Evolutionary conservation across 2,797 vertebrate species (phyloP), one percentile per base, ranked within the genome.

Genomic region (Decapterus maruadsi): DNA sequence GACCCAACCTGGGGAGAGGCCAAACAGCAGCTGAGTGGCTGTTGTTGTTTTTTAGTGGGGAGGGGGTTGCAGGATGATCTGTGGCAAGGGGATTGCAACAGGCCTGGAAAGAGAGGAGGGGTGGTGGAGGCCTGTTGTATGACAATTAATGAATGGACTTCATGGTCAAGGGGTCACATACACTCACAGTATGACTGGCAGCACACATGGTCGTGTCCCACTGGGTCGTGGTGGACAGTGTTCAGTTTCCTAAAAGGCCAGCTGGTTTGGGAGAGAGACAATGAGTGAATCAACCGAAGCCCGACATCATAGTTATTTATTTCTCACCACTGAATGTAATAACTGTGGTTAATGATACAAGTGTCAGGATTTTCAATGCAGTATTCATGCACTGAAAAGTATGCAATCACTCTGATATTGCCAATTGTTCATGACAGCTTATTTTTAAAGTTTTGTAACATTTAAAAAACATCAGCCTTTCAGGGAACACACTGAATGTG

Each of bases 21-120:
- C 89, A 93, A 88, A 84, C 67, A 89, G 90, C 95, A 92, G 93
- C 94, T 95, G 94, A 90, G 84, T 54, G 76, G 59, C 63, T 54
- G 77, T 79, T 81, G 81, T 85, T 89, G 78, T 90, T 91, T 85
- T 78, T 59, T 34, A 34, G 4, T 34, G 31, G 31, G 31, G 61
- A 3, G 26, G 26, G 26, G 26, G 26, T 1, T 26, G 26, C 26
- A 26, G 64, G 78, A 88, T 70, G 72, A 74, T 76, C 59, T 53
- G 43, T 81, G 66, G 71, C 72, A 74, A 50, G n/a, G 38, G 56
- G 67, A 78, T 61, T 48, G 71, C 63, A 54, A 70, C 80, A 86
- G 87, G 74, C 84, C 93, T 84, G 58, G 72, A 82, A 77, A 75
- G 66, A 86, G 76, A 45, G 78, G 69, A 43, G 57, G 34, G 65